Evolutionary conservation across 1,140 invertebrate species (phyloP).

Genomic region (Trichogramma pretiosum): DNA sequence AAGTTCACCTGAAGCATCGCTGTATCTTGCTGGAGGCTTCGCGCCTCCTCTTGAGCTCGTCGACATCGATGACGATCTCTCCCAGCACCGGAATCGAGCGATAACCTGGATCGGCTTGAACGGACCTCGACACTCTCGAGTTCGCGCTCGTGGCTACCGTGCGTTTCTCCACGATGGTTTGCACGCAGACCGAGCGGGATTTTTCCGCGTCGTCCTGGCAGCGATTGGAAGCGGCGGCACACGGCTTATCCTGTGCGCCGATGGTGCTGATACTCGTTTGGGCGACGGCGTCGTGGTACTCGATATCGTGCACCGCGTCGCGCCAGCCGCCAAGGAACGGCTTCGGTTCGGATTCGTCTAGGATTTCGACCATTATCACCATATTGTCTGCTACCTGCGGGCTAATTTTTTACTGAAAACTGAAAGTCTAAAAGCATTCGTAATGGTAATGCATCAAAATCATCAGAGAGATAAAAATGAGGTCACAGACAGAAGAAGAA

Average conservation of each 20-base stretch:
- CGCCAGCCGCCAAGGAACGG: conserved; percentile 54
- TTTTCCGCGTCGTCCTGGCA: conserved; percentile 1
- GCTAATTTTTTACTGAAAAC: too few species aligned
- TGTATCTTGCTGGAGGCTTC: conserved; percentile 33
- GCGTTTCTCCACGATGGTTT: conserved; percentile 12
- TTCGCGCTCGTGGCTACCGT: too few species aligned
- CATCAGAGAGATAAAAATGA: not conserved
- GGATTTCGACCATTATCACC: conserved; percentile 51
- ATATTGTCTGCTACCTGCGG: conserved; percentile 15
- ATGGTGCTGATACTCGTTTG: too few species aligned
- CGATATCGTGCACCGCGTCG: conserved; percentile 45
- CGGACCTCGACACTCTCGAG: too few species aligned
- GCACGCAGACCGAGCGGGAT: not conserved
- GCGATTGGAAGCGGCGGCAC: not conserved
- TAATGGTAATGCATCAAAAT: not conserved
- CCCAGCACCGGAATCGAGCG: conserved; percentile 5
- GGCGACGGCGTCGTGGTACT: conserved; percentile 54
- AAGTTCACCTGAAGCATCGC: conserved; percentile 32
- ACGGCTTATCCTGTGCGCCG: too few species aligned
- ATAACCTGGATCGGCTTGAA: conserved; percentile 17
- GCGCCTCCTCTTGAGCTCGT: conserved; percentile 1
- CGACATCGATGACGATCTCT: conserved; percentile 10
- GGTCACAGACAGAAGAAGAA: not conserved
- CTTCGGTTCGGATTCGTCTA: conserved; percentile 46
- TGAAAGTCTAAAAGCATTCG: too few species aligned